Evolutionary conservation across 2,113 vertebrate genomes (phyloP), one percentile per base, ranked within the genome.

Genomic region (Lophius piscatorius): DNA sequence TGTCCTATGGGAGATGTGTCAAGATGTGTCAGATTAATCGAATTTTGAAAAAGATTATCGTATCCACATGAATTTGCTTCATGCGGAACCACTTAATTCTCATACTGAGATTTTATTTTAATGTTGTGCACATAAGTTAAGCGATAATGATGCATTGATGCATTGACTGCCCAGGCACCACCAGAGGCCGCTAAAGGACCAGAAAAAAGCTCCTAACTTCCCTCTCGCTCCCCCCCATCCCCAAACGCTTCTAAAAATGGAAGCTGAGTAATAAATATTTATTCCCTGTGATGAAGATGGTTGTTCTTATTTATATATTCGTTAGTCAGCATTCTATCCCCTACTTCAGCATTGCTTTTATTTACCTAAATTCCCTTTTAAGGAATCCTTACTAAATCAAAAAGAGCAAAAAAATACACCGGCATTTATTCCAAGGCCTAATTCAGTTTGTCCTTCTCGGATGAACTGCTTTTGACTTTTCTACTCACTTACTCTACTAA

Each of bases 131-230:
- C n/a, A n/a, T n/a, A n/a, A n/a, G n/a, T n/a, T n/a, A n/a, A n/a
- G n/a, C n/a, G 11, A 31, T 28, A 31, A 31, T 9, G 7, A 31
- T 31, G 29, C 8, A 2, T 8, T 28, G 17, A 3, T 78, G 74
- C 33, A 70, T 20, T 17, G 35, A 59, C 74, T 47, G 36, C 28
- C 44, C 0, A 11, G 11, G 1, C 21, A 2, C 82, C 82, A 83
- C 74, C 80, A 88, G 86, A 77, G 76, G 78, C 26, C 67, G 52
- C 76, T 69, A 64, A 50, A 18, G 68, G 39, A 76, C 66, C 70
- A 83, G 28, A 40, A 58, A n/a, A 66, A 63, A 2, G 4, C 26
- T 22, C 1, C 21, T 17, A 57, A 18, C 58, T 36, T 51, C 41
- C 39, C 9, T 52, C 18, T 61, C 63, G 44, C n/a, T n/a, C n/a